Evolutionary conservation across 2,113 vertebrate species (phyloP).

Genomic region (Uria lomvia): DNA sequence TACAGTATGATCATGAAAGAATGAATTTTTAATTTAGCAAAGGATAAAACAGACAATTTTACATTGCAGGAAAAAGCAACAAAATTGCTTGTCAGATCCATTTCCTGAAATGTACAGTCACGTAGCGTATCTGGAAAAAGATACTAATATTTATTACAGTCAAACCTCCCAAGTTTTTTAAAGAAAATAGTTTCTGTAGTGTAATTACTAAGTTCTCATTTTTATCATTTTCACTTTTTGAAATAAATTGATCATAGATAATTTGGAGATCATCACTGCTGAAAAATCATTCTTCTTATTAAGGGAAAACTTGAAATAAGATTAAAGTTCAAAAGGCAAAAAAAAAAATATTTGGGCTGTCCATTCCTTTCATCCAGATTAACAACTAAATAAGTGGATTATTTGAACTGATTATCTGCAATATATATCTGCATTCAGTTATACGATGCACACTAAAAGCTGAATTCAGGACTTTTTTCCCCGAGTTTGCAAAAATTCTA

Average conservation of each 20-base stretch:
- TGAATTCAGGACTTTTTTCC: not conserved
- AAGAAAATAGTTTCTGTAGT: not conserved
- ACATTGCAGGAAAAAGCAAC: constrained; percentile 19
- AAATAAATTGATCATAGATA: not conserved
- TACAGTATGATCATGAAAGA: not conserved
- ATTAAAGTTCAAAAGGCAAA: not conserved
- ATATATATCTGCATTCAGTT: not conserved
- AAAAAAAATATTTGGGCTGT: not conserved
- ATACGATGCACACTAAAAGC: not conserved
- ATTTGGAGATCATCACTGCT: not conserved
- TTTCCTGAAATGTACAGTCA: not conserved
- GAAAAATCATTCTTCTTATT: not conserved
- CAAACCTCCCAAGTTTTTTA: not conserved
- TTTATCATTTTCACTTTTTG: not conserved
- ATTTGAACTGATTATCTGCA: not conserved
- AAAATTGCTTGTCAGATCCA: not conserved
- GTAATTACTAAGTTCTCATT: not conserved
- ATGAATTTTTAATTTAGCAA: constrained; percentile 49
- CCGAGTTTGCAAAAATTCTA: not conserved
- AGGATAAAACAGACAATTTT: constrained; percentile 26
- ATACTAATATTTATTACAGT: not conserved
- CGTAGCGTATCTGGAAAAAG: not conserved
- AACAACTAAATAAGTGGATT: not conserved
- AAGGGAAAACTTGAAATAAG: not conserved
- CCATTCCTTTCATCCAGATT: not conserved